Base-by-base conservation (phyloP, 2,113 vertebrate species). In the Nesoenas mayeri region DNA sequence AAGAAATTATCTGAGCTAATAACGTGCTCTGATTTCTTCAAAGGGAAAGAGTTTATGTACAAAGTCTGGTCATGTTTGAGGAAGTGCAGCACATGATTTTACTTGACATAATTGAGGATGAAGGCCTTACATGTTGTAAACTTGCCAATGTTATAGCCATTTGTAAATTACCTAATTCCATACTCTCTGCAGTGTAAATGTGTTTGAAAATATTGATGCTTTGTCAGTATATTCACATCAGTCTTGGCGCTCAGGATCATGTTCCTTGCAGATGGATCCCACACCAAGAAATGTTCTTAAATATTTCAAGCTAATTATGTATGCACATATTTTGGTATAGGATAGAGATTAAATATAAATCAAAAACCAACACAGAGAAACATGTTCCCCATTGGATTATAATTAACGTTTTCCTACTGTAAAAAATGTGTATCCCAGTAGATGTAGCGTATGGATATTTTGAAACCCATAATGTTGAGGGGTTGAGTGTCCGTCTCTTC, bases 261-360 rank as follows among this genome's bases (percentile, higher is more conserved):
- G 58, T 62, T 91, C 81, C 28, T 70, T 56, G 25, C 66, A 94
- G 80, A 36, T 3, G 8, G 91, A 78, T 73, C 64, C 79, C 61
- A 40, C 64, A 81, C 60, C 48, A 93, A 75, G 86, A 91, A 91
- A 89, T 42, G 14, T 69, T 86, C 79, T 75, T 89, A 88, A 97
- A 92, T 95, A 95, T 96, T 94, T 89, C 91, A 91, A 94, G 57
- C 42, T 64, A 69, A 86, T 83, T 79, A 88, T 72, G 11, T 60
- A 38, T 81, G 87, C 78, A 50, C 47, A 44, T 94, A 47, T 86
- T 89, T 93, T 91, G 83, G 66, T 82, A 86, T 70, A 26, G 38
- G 22, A 64, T 84, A 73, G 60, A 92, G 29, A 85, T 85, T 88
- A 83, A 91, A 93, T 89, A 86, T 88, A 74, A 95, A 96, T 95